These are phyloP conservation scores for Ectemnius lituratus DNA, from an alignment of 2,888 invertebrate species.

Conservation along the genomic window DNA sequence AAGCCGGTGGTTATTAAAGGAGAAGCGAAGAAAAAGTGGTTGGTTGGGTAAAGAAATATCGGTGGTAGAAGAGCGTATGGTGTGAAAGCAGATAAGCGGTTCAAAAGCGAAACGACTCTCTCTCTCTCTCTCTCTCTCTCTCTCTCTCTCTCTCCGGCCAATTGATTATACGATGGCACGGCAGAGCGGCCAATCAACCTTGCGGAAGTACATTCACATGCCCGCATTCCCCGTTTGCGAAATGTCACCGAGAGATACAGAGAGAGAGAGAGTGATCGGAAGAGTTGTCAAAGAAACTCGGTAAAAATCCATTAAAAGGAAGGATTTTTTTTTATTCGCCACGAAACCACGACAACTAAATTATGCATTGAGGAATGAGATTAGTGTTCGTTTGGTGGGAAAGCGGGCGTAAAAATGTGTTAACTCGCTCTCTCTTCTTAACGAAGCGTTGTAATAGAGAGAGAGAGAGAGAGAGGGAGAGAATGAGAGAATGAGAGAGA, in stretches of 20 bases:
- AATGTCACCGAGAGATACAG: no score
- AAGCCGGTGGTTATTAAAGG: no score
- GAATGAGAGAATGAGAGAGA: no score
- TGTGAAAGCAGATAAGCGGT: background rate
- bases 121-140: background rate
- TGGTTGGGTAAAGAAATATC: background rate
- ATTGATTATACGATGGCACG: conserved; percentile 30
- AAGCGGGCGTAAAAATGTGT: no score
- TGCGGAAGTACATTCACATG: conserved; percentile 9
- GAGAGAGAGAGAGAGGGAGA: background rate
- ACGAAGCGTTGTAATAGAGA: background rate
- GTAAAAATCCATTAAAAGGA: no score
- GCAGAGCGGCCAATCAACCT: conserved; percentile 32
- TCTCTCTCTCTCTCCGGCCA: background rate
- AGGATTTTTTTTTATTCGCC: background rate
- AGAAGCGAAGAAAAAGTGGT: no score
- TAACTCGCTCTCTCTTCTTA: no score
- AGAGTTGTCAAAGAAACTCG: no score
- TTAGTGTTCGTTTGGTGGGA: no score
- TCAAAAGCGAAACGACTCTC: background rate
- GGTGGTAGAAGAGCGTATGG: background rate
- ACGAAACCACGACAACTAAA: background rate
- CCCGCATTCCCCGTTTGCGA: background rate
- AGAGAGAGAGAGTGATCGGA: no score
- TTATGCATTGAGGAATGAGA: no score